Conservation (phyloP, 1,140 invertebrate genomes). For the Cotesia glomerata region DNA sequence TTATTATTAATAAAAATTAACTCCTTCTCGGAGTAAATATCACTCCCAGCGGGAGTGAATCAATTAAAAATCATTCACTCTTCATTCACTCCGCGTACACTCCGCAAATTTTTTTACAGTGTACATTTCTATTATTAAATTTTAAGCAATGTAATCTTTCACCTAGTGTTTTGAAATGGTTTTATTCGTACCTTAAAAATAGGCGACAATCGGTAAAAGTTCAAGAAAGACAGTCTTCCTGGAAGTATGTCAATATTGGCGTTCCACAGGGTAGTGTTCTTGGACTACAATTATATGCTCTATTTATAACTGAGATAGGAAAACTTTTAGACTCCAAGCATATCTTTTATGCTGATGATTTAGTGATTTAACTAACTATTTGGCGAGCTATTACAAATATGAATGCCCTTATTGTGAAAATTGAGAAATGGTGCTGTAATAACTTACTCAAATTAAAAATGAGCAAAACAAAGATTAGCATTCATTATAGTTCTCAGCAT, state of each 20-base stretch:
- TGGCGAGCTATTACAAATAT: background rate
- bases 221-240: no score
- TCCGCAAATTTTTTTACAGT: no score
- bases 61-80: no score
- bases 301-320: background rate
- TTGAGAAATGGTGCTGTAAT: background rate
- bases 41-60: no score
- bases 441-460: background rate
- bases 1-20: no score
- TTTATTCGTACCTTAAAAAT: no score
- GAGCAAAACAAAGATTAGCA: background rate
- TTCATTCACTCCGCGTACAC: no score
- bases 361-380: background rate
- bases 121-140: conserved; percentile 12
- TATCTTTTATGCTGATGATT: background rate
- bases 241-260: background rate
- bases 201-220: no score
- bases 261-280: conserved; percentile 10
- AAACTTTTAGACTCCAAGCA: background rate
- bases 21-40: no score
- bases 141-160: background rate
- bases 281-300: background rate
- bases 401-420: background rate
- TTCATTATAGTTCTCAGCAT: background rate
- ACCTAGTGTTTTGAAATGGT: no score